Percentiles rank a stretch among this genome's conserved stretches.
Conservation (phyloP, 1,140 invertebrate genomes). For the Drosophila micromelanica region DNA sequence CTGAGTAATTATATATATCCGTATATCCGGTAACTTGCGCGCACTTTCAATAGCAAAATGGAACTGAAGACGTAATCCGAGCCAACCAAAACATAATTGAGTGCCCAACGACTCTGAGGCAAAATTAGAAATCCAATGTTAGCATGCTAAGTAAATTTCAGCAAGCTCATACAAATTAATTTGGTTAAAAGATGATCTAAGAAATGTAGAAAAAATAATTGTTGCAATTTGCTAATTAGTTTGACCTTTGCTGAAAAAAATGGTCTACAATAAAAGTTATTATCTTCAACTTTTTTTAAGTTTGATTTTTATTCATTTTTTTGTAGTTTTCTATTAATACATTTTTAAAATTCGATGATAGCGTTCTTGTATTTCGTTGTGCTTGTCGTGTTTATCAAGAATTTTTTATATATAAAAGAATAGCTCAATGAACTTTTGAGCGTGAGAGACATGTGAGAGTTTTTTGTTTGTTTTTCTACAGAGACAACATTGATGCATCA, state of each 20-base stretch:
- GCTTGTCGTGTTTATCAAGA: slow-evolving; percentile 65
- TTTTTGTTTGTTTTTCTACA: slow-evolving; percentile 23
- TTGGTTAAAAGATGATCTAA: slow-evolving; percentile 11
- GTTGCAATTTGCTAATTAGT: slow-evolving; percentile 44
- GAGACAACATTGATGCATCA: slow-evolving; percentile 57
- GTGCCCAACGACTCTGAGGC: slow-evolving; percentile 15
- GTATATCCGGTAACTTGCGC: slow-evolving; percentile 42
- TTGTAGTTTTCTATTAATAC: slow-evolving; percentile 68
- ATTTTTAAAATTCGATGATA: slow-evolving; percentile 75
- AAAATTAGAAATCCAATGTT: slow-evolving; percentile 52
- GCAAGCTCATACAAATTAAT: slow-evolving; percentile 42
- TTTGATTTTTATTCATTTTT: slow-evolving; percentile 79
- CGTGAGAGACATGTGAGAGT: slow-evolving; percentile 81
- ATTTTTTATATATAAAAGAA: slow-evolving; percentile 57
- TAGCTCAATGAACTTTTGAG: slow-evolving; percentile 71
- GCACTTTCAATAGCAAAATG: slow-evolving; percentile 46
- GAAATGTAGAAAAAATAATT: slow-evolving; percentile 26
- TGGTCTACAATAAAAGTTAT: slow-evolving; percentile 3
- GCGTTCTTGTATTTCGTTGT: slow-evolving; percentile 45
- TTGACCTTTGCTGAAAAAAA: slow-evolving; percentile 46
- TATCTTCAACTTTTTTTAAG: slow-evolving; percentile 47
- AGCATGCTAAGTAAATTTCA: slow-evolving; percentile 57
- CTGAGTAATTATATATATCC: slow-evolving; percentile 4
- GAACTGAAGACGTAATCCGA: slow-evolving; percentile 52
- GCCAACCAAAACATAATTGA: slow-evolving; percentile 31